Evolutionary conservation across 2,888 invertebrate species (phyloP), one percentile per base, ranked within the genome.

Genomic region (Drosophila kanekoi): DNA sequence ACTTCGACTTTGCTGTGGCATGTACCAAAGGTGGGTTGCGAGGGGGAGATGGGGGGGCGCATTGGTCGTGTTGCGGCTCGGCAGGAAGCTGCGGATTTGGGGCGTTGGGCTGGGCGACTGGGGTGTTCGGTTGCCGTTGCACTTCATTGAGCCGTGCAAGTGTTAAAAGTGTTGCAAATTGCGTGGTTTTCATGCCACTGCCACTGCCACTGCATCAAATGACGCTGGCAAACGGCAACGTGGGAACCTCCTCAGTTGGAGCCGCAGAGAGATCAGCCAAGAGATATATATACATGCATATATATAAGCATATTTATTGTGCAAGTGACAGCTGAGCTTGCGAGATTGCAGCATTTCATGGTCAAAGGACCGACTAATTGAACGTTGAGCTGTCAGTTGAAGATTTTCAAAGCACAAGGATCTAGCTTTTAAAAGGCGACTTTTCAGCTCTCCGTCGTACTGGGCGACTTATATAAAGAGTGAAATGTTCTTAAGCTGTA

Each of bases 81-180:
- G 23, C 48, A 61, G 64, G 59, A 59, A 58, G 49, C 49, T 58
- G 70, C 35, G 70, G 71, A 47, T 59, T 53, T 52, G 58, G 58
- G 41, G 41, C 52, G 10, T 28, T 33, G 32, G 66, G 40, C 38
- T 13, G 38, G 38, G n/a, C 6, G 38, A 8, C 6, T 3, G 40
- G 38, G 59, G 53, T 40, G 52, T 44, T 59, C 62, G 70, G 78
- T 57, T 67, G 75, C 76, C 68, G 79, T 76, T 84, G 81, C 87
- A 86, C 83, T 81, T 81, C 83, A 83, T 83, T 86, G 83, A 84
- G 81, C 84, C 73, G 79, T 82, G 79, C 84, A 86, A 86, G 86
- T 86, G 83, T 87, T 83, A 83, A 86, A 87, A 86, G 81, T 83
- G 86, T 81, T 69, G 87, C 84, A 86, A 86, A 86, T 83, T 87